These are phyloP conservation scores for Globodera rostochiensis DNA, from an alignment of 1,140 invertebrate species.

Conservation along the genomic window DNA sequence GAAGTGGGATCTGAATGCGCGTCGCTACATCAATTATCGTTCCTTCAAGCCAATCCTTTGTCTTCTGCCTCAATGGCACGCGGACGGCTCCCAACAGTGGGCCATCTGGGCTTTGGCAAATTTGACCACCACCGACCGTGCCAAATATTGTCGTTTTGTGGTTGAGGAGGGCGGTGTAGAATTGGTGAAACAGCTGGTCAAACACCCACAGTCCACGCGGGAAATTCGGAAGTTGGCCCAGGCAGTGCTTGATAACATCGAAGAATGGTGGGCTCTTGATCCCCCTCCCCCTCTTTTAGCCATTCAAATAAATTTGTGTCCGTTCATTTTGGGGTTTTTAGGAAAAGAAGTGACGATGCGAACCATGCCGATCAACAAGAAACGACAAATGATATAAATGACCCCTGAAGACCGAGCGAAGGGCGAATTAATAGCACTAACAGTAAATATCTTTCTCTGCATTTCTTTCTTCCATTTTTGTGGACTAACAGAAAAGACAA, in stretches of 20 bases:
- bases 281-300: too few relatives aligned
- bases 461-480: too few relatives aligned
- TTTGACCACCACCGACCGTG: conserved; percentile 75
- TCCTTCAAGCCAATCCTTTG: conserved; percentile 64
- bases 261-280: conserved; percentile 17
- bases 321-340: neutral
- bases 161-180: conserved; percentile 81
- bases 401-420: neutral
- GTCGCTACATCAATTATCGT: conserved; percentile 93
- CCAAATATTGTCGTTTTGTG: conserved; percentile 86
- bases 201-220: conserved; percentile 28
- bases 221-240: conserved; percentile 27
- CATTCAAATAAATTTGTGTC: too few relatives aligned
- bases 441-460: too few relatives aligned
- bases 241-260: conserved; percentile 32
- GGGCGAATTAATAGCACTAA: too few relatives aligned
- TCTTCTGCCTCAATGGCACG: conserved; percentile 55
- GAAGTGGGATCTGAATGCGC: conserved; percentile 81
- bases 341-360: neutral
- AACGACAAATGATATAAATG: neutral
- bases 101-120: conserved; percentile 94
- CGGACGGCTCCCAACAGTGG: conserved; percentile 57
- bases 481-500: too few relatives aligned
- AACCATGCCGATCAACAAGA: neutral
- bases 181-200: conserved; percentile 75